Percentiles rank a stretch among this genome's conserved stretches.
Evolutionary conservation across 2,888 invertebrate genomes (phyloP).

Genomic region (Chrysolina americana): DNA sequence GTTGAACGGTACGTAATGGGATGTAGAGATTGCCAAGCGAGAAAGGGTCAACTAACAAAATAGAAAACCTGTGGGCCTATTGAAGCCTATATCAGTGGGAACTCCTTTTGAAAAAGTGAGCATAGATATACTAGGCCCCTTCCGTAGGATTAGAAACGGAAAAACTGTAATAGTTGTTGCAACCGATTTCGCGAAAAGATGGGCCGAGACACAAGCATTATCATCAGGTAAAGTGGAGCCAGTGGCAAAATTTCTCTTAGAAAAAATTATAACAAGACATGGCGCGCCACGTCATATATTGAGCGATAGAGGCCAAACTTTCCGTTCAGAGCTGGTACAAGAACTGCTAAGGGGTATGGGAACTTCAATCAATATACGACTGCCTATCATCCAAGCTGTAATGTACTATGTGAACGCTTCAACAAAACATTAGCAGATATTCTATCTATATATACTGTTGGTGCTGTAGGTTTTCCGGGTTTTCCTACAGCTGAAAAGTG

Average conservation of each 20-base stretch:
- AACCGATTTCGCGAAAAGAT: too few species aligned
- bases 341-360: background rate
- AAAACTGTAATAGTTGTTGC: constrained; percentile 55
- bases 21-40: constrained; percentile 50
- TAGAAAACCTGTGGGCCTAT: constrained; percentile 39
- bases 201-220: too few species aligned
- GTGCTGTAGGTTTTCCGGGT: too few species aligned
- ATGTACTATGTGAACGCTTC: background rate
- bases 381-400: background rate
- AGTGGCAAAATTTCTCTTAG: too few species aligned
- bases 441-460: too few species aligned
- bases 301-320: background rate
- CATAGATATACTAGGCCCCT: constrained; percentile 54
- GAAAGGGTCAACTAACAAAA: constrained; percentile 43
- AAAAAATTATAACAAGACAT: constrained; percentile 46
- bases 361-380: background rate
- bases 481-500: too few species aligned
- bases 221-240: constrained; percentile 47
- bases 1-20: constrained; percentile 49
- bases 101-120: constrained; percentile 42
- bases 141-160: constrained; percentile 46
- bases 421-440: background rate
- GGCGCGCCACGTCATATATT: constrained; percentile 36
- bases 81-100: constrained; percentile 36
- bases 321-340: background rate